A percentile compares a stretch with the other conserved stretches of the same genome.
Conservation (phyloP, 2,113 vertebrate genomes). For the Proterorhinus semilunaris region DNA sequence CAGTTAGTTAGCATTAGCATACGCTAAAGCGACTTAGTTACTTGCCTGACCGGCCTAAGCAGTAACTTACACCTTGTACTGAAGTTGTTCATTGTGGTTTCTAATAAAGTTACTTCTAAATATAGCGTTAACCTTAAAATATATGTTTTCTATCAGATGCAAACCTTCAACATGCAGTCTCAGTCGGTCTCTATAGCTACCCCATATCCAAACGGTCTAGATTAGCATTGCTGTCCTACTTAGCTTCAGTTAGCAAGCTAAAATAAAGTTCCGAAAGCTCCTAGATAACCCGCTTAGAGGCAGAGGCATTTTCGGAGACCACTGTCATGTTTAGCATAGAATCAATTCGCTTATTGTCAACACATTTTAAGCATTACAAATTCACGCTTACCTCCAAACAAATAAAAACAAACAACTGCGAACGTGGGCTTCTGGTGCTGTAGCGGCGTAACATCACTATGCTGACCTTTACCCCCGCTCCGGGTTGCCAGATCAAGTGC, state of each 20-base stretch:
- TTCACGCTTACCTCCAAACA: conserved; percentile 52
- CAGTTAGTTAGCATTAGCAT: conserved; percentile 43
- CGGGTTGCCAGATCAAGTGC: not conserved
- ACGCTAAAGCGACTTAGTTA: not conserved
- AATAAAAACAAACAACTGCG: conserved; percentile 67
- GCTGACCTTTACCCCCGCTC: conserved; percentile 63
- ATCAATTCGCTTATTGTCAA: not conserved
- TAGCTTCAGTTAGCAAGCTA: conserved; percentile 54
- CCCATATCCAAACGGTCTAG: conserved; percentile 30
- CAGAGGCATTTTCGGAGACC: not conserved
- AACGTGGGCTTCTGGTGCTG: conserved; percentile 29
- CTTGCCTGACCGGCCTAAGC: not conserved
- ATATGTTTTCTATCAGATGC: not conserved
- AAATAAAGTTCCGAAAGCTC: conserved; percentile 47
- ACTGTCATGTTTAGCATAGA: not conserved
- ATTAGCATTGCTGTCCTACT: conserved; percentile 33
- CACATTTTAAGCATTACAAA: not conserved
- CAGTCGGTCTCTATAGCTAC: not conserved
- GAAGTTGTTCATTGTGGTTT: too few species aligned
- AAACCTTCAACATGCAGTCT: not conserved
- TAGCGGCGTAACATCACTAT: conserved; percentile 55
- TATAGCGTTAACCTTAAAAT: not conserved
- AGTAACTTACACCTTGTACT: too few species aligned
- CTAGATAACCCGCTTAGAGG: conserved; percentile 15
- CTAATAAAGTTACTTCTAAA: too few species aligned